Evolutionary conservation across 2,888 invertebrate genomes (phyloP).

Genomic region (Cosmopolites sordidus): DNA sequence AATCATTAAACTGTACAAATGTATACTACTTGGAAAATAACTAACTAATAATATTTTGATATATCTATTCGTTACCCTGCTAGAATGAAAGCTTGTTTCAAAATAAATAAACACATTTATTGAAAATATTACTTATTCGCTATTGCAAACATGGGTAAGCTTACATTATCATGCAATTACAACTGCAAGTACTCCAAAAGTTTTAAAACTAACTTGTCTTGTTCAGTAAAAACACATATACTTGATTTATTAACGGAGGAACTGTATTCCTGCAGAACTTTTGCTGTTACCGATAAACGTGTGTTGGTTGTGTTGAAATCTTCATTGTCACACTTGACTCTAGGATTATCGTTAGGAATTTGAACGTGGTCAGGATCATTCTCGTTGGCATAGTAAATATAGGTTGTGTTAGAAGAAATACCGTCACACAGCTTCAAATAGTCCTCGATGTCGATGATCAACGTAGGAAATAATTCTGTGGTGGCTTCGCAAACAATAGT

Average conservation of each 20-base stretch:
- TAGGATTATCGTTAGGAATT: conserved; percentile 22
- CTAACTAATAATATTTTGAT: too few relatives aligned
- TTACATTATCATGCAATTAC: too few relatives aligned
- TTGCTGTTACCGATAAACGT: background rate
- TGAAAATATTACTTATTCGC: too few relatives aligned
- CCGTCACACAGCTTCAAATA: conserved; percentile 22
- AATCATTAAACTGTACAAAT: too few relatives aligned
- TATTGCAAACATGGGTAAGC: too few relatives aligned
- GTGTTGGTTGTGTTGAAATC: conserved; percentile 1
- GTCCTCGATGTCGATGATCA: conserved; percentile 18
- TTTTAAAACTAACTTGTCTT: conserved; percentile 19
- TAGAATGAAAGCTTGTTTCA: too few relatives aligned
- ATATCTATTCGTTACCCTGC: too few relatives aligned
- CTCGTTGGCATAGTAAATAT: conserved; percentile 23
- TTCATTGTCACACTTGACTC: conserved; percentile 20
- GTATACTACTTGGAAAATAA: too few relatives aligned
- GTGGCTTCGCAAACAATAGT: conserved; percentile 17
- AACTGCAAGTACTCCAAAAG: conserved; percentile 20
- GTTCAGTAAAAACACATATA: conserved; percentile 23
- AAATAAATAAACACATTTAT: too few relatives aligned
- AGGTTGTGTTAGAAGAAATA: conserved; percentile 18
- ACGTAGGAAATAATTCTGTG: conserved; percentile 19
- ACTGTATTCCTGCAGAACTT: conserved; percentile 8
- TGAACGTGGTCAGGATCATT: conserved; percentile 23
- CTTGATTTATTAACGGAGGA: conserved; percentile 19